Evolutionary conservation across 2,113 vertebrate genomes (phyloP).

Genomic region (Neogobius melanostomus): DNA sequence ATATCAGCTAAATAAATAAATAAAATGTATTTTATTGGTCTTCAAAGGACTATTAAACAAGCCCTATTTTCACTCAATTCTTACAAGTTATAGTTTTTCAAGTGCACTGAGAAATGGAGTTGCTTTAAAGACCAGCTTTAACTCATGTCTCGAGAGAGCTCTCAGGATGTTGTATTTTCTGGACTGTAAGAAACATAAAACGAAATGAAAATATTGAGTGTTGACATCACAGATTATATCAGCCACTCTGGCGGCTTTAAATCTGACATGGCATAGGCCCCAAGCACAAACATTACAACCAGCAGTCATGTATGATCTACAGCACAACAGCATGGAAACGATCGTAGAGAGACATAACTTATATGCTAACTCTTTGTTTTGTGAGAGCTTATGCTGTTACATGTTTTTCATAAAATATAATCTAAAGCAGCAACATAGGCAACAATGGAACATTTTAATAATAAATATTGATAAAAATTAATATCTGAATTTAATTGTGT

Average conservation of each 20-base stretch:
- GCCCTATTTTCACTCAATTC: background rate
- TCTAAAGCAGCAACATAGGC: too few relatives aligned
- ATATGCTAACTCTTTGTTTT: too few relatives aligned
- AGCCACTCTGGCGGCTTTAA: background rate
- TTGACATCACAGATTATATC: background rate
- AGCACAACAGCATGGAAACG: too few relatives aligned
- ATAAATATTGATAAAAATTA: too few relatives aligned
- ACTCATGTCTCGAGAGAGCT: background rate
- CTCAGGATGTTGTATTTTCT: background rate
- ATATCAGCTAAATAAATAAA: too few relatives aligned
- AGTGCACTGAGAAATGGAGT: background rate
- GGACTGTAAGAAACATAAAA: background rate
- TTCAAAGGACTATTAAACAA: background rate
- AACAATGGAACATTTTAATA: too few relatives aligned
- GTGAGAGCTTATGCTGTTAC: too few relatives aligned
- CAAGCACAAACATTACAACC: background rate
- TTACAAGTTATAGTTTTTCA: background rate
- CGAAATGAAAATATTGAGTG: slow-evolving; percentile 1
- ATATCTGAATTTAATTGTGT: too few relatives aligned
- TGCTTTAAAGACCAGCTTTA: background rate
- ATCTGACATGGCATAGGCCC: background rate
- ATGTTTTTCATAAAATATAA: too few relatives aligned
- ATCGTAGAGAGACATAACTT: too few relatives aligned
- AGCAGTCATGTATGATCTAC: background rate
- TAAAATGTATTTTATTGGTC: too few relatives aligned